Evolutionary conservation across 1,140 invertebrate genomes (phyloP), one percentile per base, ranked within the genome.

Genomic region (Drosophila gunungcola): DNA sequence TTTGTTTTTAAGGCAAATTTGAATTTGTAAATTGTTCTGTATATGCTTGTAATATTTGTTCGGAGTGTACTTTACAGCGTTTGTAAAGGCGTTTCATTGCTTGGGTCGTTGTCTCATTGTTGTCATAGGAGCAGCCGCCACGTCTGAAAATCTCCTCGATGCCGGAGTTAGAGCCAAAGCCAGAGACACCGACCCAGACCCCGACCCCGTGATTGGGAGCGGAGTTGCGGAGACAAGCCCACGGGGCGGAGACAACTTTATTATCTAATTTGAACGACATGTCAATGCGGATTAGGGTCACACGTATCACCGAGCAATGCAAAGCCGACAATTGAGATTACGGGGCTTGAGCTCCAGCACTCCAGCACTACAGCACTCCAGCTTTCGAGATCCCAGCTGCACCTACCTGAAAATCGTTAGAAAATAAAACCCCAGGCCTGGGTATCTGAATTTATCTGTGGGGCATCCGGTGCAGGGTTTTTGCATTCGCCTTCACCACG

Each of bases 211-310:
- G 67, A 54, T 61, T 63, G 36, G 27, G 48, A 29, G 27, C 25
- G 41, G 48, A 43, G 48, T 34, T 53, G 9, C 46, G 41, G 56
- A 58, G 57, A 58, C 61, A 55, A 62, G 62, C 69, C 54, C 46
- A 41, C 58, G 45, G 48, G 56, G 63, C 46, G 64, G 61, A 55
- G 34, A 86, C 83, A 80, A 80, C 73, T 80, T 89, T 80, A 80
- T 89, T 89, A 89, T 89, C 84, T 84, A 89, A 88, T 82, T 88
- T 84, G 63, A 73, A 79, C 78, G 42, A 90, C 80, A 86, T 90
- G 85, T 90, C 85, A 85, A 90, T 90, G 73, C 86, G 90, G 86
- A 90, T 90, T 90, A 86, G 73, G 85, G 85, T 90, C 86, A 90
- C 74, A 80, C 73, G 82, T 90, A 90, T 90, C 86, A 65, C 13